These are phyloP conservation scores for Notocelia uddmanniana DNA, from an alignment of 2,888 invertebrate species.

Conservation along the genomic window DNA sequence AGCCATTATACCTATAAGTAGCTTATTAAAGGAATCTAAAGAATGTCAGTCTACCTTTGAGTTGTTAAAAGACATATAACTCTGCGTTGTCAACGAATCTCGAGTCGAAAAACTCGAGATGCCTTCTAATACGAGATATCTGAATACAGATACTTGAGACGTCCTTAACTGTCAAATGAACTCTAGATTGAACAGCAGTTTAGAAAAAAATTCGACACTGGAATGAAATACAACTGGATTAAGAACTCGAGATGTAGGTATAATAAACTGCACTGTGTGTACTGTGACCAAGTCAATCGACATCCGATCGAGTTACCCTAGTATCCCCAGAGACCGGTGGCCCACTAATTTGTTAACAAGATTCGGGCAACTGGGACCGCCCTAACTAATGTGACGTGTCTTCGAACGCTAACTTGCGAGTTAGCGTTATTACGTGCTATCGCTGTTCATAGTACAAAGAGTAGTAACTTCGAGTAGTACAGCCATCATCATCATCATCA, in stretches of 20 bases:
- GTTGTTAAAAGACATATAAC: too few relatives aligned
- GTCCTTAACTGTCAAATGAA: too few relatives aligned
- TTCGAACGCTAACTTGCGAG: constrained; percentile 29
- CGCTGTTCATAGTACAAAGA: background rate
- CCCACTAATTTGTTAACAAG: constrained; percentile 31
- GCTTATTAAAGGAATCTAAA: too few relatives aligned
- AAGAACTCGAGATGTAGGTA: background rate
- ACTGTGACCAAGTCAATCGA: constrained; percentile 1
- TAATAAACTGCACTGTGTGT: background rate
- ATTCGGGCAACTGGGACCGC: constrained; percentile 32
- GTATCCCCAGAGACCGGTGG: constrained; percentile 15
- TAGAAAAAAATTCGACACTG: background rate
- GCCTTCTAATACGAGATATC: too few relatives aligned
- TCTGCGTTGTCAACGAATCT: too few relatives aligned
- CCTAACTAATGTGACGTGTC: constrained; percentile 39
- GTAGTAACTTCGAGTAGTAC: background rate
- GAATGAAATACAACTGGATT: background rate
- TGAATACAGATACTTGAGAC: too few relatives aligned
- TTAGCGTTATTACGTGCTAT: constrained; percentile 33
- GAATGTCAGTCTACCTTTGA: too few relatives aligned
- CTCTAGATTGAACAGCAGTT: too few relatives aligned
- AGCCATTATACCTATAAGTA: too few relatives aligned
- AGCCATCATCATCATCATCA: too few relatives aligned
- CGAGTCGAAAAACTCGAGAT: too few relatives aligned
- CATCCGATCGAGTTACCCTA: constrained; percentile 13